A percentile compares a stretch with the other conserved stretches of the same genome.
These are phyloP conservation scores for Pipistrellus pipistrellus DNA, from an alignment of 2,797 vertebrate species.

Conservation along the genomic window DNA sequence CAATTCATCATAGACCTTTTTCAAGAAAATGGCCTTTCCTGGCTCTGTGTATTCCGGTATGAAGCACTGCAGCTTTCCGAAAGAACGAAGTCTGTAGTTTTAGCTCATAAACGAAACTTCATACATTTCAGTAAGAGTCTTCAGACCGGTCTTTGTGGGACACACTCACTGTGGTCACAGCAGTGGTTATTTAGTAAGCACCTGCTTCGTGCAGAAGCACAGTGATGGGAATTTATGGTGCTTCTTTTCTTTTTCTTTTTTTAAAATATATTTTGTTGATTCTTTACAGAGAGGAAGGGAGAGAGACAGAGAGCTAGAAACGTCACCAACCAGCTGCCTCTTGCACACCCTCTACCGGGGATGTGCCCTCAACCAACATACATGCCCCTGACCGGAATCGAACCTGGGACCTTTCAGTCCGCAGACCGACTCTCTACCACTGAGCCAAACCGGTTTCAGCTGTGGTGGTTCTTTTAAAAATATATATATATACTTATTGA, in stretches of 20 bases:
- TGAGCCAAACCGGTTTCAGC: no score
- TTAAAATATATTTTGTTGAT: no score
- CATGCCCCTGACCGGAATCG: no score
- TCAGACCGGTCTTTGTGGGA: background rate
- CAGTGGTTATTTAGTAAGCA: background rate
- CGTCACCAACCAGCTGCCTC: no score
- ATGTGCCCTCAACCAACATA: no score
- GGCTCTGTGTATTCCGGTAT: background rate
- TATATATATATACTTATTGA: no score
- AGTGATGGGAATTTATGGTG: background rate
- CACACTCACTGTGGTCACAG: background rate
- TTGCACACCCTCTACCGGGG: no score
- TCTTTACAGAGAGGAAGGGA: no score
- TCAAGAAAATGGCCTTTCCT: background rate
- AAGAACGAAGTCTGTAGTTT: constrained; percentile 17
- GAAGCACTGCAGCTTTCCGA: constrained; percentile 9
- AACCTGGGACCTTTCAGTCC: no score
- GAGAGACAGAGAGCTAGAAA: no score
- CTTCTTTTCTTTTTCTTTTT: background rate
- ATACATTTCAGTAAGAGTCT: background rate
- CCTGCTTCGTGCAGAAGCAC: background rate
- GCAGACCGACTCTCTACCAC: no score
- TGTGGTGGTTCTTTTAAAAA: no score
- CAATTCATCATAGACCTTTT: background rate
- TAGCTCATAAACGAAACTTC: background rate